A percentile compares a stretch with the other conserved stretches of the same genome.
Evolutionary conservation across 2,797 vertebrate species (phyloP).

Genomic region (Philypnodon macrostomus): DNA sequence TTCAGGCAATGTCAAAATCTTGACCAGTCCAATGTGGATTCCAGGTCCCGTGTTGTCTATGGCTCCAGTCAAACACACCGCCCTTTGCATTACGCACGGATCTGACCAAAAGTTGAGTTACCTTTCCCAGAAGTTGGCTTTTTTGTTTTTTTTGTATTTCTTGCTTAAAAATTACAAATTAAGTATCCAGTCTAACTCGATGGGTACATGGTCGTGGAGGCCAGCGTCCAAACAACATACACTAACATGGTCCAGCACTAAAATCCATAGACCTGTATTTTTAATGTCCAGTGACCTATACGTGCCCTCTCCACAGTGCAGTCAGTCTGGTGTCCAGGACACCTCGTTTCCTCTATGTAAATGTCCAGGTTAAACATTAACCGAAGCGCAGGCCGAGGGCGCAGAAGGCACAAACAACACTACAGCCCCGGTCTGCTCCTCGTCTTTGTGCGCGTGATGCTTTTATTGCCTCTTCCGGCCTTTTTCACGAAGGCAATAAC

Average conservation of each 20-base stretch:
- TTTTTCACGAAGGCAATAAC: constrained; percentile 73
- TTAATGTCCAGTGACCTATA: constrained; percentile 29
- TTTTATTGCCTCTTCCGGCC: constrained; percentile 72
- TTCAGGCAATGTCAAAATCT: too few species aligned
- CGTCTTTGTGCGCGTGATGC: constrained; percentile 47
- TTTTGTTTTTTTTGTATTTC: too few species aligned
- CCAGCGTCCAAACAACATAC: too few species aligned
- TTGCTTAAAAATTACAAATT: too few species aligned
- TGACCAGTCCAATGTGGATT: too few species aligned
- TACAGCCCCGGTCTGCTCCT: constrained; percentile 25
- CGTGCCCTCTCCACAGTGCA: constrained; percentile 32
- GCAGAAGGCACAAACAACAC: constrained; percentile 18
- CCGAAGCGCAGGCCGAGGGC: constrained; percentile 17
- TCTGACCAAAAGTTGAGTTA: too few species aligned
- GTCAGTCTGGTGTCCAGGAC: constrained; percentile 18
- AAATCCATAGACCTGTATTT: constrained; percentile 6
- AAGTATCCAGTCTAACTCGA: too few species aligned
- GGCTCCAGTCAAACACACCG: too few species aligned
- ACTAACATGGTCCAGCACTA: not conserved
- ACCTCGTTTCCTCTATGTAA: constrained; percentile 44
- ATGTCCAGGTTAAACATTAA: constrained; percentile 53
- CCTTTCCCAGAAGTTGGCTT: too few species aligned
- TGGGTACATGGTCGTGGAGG: too few species aligned
- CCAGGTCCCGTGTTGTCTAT: too few species aligned
- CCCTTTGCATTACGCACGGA: too few species aligned